Percentiles rank a stretch among this genome's conserved stretches.
Evolutionary conservation across 92 coral and sea anemone species (phyloP).

Genomic region (Parazoanthus atlanticus): DNA sequence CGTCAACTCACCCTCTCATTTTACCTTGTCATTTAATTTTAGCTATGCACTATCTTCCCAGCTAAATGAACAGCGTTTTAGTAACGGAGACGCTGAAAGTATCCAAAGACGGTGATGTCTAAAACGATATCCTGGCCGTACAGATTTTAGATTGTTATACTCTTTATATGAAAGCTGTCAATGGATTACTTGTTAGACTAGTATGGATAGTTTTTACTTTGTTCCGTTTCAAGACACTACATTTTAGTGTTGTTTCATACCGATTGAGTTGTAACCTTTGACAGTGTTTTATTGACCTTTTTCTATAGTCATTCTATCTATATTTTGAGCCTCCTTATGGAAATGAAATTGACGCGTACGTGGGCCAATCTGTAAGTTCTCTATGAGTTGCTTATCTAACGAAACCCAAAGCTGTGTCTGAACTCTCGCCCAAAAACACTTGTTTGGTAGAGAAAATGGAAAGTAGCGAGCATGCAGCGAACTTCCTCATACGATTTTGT

Average conservation of each 20-base stretch:
- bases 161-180: background rate
- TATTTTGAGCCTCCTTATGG: slow-evolving; percentile 4
- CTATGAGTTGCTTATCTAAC: background rate
- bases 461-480: background rate
- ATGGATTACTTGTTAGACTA: background rate
- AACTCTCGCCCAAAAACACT: background rate
- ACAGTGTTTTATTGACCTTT: background rate
- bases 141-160: too few species aligned
- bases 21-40: background rate
- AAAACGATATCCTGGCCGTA: background rate
- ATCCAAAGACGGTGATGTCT: background rate
- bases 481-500: too few species aligned
- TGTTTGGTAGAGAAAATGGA: background rate
- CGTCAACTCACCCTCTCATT: too few species aligned
- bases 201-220: too few species aligned
- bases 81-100: too few species aligned
- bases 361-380: background rate
- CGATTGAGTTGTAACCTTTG: background rate
- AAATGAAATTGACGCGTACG: background rate
- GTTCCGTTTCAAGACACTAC: background rate
- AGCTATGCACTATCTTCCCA: too few species aligned
- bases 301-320: background rate
- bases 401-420: background rate
- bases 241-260: background rate
- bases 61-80: background rate